Evolutionary conservation across 2,797 vertebrate species (phyloP).

Genomic region (Sebastes elongatus): DNA sequence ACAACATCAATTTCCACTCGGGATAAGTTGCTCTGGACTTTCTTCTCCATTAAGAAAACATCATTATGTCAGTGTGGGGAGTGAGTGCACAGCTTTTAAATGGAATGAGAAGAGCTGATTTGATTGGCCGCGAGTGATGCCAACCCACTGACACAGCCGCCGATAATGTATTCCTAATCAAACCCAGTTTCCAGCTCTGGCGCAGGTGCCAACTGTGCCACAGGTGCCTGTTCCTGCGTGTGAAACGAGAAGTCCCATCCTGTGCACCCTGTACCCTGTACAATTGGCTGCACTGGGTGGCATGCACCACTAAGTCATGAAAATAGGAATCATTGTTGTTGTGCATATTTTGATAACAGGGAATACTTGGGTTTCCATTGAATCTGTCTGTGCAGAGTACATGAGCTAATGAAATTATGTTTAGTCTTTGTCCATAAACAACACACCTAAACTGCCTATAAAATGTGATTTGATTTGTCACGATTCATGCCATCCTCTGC

Average conservation of each 20-base stretch:
- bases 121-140: slow-evolving; percentile 38
- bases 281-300: slow-evolving; percentile 4
- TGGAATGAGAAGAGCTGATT: slow-evolving; percentile 24
- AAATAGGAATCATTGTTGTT: not conserved
- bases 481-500: not conserved
- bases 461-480: not conserved
- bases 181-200: slow-evolving; percentile 35
- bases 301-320: not conserved
- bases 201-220: slow-evolving; percentile 42
- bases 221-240: slow-evolving; percentile 40
- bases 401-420: not conserved
- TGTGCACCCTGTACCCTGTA: not conserved
- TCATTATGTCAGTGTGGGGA: slow-evolving; percentile 12
- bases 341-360: not conserved
- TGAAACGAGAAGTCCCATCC: slow-evolving; percentile 6
- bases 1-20: slow-evolving; percentile 28
- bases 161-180: slow-evolving; percentile 48
- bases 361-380: not conserved
- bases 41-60: slow-evolving; percentile 33
- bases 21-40: slow-evolving; percentile 24
- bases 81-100: slow-evolving; percentile 21
- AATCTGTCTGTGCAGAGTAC: not conserved
- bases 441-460: not conserved
- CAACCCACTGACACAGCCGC: slow-evolving; percentile 11
- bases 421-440: not conserved